These are phyloP conservation scores for Hapalemur alaotrensis DNA, from an alignment of 2,797 vertebrate species.

Conservation along the genomic window DNA sequence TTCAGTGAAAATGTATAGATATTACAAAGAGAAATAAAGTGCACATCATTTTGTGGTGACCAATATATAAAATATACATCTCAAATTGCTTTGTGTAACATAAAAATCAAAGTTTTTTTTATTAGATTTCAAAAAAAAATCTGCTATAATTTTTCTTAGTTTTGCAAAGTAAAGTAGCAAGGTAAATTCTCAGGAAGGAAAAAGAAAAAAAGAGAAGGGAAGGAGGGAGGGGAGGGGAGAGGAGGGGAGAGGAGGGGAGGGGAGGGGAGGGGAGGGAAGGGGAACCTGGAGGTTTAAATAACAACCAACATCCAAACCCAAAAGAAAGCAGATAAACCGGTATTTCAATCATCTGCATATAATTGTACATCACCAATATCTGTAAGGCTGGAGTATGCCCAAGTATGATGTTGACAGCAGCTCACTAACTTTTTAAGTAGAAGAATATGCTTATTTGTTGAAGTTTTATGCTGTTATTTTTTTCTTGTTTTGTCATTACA, in stretches of 20 bases:
- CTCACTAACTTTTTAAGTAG: background rate
- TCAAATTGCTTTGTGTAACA: background rate
- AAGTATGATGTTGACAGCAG: background rate
- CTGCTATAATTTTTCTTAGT: background rate
- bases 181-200: background rate
- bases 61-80: background rate
- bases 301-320: background rate
- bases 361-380: background rate
- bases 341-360: background rate
- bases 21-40: conserved; percentile 28
- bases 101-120: background rate
- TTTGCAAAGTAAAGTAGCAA: background rate
- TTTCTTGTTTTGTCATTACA: background rate
- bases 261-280: background rate
- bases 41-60: background rate
- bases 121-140: background rate
- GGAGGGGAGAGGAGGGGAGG: no score
- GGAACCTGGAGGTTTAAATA: background rate
- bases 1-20: background rate
- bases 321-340: background rate
- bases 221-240: no score
- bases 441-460: background rate
- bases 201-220: background rate
- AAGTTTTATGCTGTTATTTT: background rate
- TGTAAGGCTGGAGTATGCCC: background rate